phyloP scores from a whole-genome alignment of 2,888 invertebrate species.

The Tortrix viridana region DNA sequence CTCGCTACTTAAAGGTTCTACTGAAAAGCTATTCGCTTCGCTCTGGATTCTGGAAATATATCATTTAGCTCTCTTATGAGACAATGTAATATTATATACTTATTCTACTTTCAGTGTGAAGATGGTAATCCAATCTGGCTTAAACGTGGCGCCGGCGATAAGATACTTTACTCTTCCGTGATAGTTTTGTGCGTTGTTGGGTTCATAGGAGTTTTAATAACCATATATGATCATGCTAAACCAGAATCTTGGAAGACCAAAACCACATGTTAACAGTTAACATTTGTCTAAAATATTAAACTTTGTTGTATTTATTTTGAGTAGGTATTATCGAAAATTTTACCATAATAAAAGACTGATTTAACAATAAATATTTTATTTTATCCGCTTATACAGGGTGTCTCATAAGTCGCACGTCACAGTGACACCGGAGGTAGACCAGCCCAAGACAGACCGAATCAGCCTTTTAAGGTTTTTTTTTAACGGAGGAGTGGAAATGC shows the following conservation, averaged over 20 bases:
- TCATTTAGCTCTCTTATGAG: no score
- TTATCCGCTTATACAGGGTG: not conserved
- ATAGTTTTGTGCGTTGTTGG: constrained; percentile 46
- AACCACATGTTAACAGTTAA: constrained; percentile 32
- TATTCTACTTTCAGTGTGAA: constrained; percentile 50
- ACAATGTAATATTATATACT: no score
- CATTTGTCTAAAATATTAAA: not conserved
- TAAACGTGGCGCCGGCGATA: constrained; percentile 61
- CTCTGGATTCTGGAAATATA: no score
- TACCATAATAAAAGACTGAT: constrained; percentile 5
- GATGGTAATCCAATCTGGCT: constrained; percentile 62
- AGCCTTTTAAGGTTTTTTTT: no score
- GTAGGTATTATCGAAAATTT: not conserved
- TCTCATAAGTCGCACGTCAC: no score
- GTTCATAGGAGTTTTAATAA: constrained; percentile 39
- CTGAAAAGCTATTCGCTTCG: no score
- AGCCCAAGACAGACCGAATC: no score
- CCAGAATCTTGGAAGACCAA: constrained; percentile 51
- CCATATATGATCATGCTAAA: constrained; percentile 49
- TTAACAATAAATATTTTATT: constrained; percentile 35
- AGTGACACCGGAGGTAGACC: no score
- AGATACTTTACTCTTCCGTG: constrained; percentile 53
- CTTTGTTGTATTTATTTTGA: no score
- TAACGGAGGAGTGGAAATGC: no score
- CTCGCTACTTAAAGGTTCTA: no score